phyloP scores from a whole-genome alignment of 2,113 vertebrate genomes.

The Cygnus buccinator region DNA sequence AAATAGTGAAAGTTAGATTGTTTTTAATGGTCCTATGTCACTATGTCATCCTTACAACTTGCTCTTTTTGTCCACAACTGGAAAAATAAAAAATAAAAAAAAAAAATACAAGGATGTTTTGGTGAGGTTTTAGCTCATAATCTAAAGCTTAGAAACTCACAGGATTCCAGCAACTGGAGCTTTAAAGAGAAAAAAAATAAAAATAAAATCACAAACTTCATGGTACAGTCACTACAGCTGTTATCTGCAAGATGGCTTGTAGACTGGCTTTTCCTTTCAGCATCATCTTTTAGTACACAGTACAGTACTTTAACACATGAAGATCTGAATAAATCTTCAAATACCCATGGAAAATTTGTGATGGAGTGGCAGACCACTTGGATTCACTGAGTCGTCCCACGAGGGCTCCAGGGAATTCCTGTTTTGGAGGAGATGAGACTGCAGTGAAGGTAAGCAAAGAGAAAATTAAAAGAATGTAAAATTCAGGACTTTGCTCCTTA shows the following conservation, averaged over 20 bases:
- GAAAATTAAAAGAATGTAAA: neutral
- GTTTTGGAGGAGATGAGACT: neutral
- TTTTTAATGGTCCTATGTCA: neutral
- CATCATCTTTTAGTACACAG: neutral
- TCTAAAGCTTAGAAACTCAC: neutral
- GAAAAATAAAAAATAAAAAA: neutral
- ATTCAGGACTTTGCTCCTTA: neutral
- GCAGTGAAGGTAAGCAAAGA: neutral
- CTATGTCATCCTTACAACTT: neutral
- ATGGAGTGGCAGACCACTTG: neutral
- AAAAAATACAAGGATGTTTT: neutral
- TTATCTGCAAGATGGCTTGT: neutral
- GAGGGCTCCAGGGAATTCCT: neutral
- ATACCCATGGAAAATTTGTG: neutral
- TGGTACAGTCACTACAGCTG: neutral
- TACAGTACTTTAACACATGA: neutral
- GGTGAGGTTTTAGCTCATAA: neutral
- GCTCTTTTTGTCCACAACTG: neutral
- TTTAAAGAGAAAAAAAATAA: neutral
- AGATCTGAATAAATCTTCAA: neutral
- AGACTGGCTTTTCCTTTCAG: neutral
- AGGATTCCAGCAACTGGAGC: neutral
- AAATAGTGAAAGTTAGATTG: rapidly evolving
- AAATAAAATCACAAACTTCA: neutral
- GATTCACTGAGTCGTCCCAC: neutral